Conservation (phyloP, 2,113 vertebrate species). For the Girardinichthys multiradiatus region DNA sequence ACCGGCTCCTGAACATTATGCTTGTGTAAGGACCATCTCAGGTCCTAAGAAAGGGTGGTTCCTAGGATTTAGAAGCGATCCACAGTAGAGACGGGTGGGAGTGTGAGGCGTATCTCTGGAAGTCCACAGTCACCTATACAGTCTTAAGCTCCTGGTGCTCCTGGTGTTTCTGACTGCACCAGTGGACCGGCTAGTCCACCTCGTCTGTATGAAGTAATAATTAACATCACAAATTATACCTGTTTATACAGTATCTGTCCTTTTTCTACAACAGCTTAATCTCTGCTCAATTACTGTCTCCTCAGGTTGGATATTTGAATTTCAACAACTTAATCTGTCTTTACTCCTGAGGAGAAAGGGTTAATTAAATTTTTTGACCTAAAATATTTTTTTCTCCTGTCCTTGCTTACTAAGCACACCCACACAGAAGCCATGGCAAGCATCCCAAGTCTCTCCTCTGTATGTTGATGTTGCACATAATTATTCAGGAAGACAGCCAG, state of each 20-base stretch:
- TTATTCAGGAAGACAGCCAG: conserved; percentile 54
- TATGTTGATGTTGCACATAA: conserved; percentile 42
- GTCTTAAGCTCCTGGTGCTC: neutral
- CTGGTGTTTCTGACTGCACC: neutral
- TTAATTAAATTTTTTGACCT: conserved; percentile 40
- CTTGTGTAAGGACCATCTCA: too few relatives aligned
- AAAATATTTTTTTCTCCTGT: conserved; percentile 8
- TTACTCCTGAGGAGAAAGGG: conserved; percentile 11
- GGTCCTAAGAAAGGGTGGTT: too few relatives aligned
- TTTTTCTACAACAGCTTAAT: neutral
- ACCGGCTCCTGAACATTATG: too few relatives aligned
- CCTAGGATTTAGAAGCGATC: too few relatives aligned
- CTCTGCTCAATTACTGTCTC: conserved; percentile 18
- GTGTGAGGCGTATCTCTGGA: too few relatives aligned
- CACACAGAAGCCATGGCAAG: conserved; percentile 28
- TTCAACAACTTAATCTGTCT: conserved; percentile 15
- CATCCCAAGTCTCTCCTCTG: conserved; percentile 21
- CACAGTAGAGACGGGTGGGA: too few relatives aligned
- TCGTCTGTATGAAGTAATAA: neutral
- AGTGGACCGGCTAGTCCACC: neutral
- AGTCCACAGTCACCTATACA: too few relatives aligned
- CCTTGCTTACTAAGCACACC: conserved; percentile 22
- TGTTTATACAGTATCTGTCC: neutral
- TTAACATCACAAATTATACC: neutral
- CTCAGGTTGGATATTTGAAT: conserved; percentile 8